Percentiles rank a stretch among this genome's conserved stretches.
These are phyloP conservation scores for Engraulis encrasicolus DNA, from an alignment of 2,113 vertebrate genomes.

Conservation along the genomic window DNA sequence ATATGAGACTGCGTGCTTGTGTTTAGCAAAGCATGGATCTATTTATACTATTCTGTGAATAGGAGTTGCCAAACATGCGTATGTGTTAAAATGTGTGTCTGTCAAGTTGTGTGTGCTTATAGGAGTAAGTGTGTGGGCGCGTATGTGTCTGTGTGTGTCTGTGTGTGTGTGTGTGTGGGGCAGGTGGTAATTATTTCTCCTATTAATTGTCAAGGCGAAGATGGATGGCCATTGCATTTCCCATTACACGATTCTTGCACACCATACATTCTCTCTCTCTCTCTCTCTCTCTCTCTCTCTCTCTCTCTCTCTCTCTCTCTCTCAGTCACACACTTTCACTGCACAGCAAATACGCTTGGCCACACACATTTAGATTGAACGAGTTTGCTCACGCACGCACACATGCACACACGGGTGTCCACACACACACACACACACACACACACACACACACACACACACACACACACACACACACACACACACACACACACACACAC, in stretches of 20 bases:
- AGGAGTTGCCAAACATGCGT: too few species aligned
- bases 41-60: too few species aligned
- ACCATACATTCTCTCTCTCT: neutral
- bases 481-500: neutral
- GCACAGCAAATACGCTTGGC: neutral
- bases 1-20: too few species aligned
- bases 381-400: neutral
- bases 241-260: neutral
- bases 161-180: conserved; percentile 19
- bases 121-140: too few species aligned
- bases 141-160: neutral
- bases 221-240: conserved; percentile 3
- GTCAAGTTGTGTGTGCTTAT: too few species aligned
- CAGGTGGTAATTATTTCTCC: conserved; percentile 10
- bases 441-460: neutral
- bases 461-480: neutral
- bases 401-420: neutral
- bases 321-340: neutral
- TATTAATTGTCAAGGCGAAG: conserved; percentile 11
- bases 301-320: neutral
- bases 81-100: too few species aligned
- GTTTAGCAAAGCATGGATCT: too few species aligned
- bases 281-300: neutral
- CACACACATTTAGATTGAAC: neutral
- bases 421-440: neutral